Conservation (phyloP, 2,113 vertebrate species). For the Sapayoa aenigma region DNA sequence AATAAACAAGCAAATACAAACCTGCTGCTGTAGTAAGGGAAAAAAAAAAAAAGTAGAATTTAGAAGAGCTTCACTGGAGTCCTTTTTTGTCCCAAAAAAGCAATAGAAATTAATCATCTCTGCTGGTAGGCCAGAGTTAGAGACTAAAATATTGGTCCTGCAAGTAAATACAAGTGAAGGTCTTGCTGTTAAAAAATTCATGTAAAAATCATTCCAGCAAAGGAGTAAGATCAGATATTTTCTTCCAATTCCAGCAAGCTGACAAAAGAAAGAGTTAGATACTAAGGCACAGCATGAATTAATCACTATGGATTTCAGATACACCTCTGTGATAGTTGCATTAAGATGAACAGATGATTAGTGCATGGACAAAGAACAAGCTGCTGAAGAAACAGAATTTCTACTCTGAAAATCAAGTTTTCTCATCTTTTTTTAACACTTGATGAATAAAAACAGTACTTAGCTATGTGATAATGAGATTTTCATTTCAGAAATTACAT, state of each 20-base stretch:
- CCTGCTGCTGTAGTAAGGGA: background rate
- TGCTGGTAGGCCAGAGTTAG: background rate
- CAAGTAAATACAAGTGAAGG: constrained; percentile 1
- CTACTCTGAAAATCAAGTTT: constrained; percentile 6
- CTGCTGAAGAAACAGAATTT: background rate
- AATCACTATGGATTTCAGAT: constrained; percentile 31
- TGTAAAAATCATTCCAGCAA: background rate
- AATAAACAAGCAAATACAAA: background rate
- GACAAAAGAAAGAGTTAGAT: constrained; percentile 5
- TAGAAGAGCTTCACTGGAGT: background rate
- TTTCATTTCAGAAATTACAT: background rate
- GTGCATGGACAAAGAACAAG: background rate
- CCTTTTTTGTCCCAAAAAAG: background rate
- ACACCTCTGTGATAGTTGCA: background rate
- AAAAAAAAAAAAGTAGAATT: background rate
- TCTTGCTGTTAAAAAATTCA: background rate
- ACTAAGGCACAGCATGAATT: background rate
- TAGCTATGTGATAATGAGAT: background rate
- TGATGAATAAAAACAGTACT: background rate
- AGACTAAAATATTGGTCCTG: background rate
- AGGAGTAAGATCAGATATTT: constrained; percentile 16
- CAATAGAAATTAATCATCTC: background rate
- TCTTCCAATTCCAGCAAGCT: background rate
- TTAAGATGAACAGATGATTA: background rate
- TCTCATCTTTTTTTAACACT: background rate